Base-by-base conservation (phyloP, 2,888 invertebrate genomes). In the Eilema caniola region DNA sequence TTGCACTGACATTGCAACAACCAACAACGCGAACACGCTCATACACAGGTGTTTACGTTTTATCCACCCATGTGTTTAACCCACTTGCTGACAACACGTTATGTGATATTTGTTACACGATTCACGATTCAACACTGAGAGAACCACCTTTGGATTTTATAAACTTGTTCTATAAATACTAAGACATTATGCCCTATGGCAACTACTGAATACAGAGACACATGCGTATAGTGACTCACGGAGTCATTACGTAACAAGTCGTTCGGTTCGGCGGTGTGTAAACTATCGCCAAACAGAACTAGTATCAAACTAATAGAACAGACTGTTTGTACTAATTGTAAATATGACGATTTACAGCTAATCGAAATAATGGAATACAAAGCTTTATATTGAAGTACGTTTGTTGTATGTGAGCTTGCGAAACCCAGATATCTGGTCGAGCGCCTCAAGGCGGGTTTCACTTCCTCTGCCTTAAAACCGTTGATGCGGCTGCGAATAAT, bases 381-480 rank as follows among this genome's bases (percentile, higher is more conserved):
- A 56, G 59, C 37, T 74, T 59, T 71, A 71, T 47, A 28, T 56
- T 64, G 24, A 73, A 72, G 76, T 78, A 82, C 80, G 78, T 67
- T 78, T 71, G 41, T 25, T 72, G 73, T 74, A 67, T 71, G 67
- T 72, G 70, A 84, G 82, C 79, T 85, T 83, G 87, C 85, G 85
- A 84, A 79, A 79, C 75, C 70, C 62, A 73, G 73, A 72, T 78
- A 73, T 62, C 67, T 79, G 71, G 67, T 80, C 74, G 72, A 79
- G 79, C 84, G 81, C 80, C 78, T 80, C 72, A 80, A 79, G 80
- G 79, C 85, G 77, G 81, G 86, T 90, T 90, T 89, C 88, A 87
- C 88, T 90, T 90, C 90, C 90, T 86, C 86, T 83, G 81, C 83
- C 82, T 85, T 83, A 79, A 84, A 85, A 82, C 78, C 80, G 84